phyloP scores from a whole-genome alignment of 2,888 invertebrate genomes.

The Agapostemon virescens region DNA sequence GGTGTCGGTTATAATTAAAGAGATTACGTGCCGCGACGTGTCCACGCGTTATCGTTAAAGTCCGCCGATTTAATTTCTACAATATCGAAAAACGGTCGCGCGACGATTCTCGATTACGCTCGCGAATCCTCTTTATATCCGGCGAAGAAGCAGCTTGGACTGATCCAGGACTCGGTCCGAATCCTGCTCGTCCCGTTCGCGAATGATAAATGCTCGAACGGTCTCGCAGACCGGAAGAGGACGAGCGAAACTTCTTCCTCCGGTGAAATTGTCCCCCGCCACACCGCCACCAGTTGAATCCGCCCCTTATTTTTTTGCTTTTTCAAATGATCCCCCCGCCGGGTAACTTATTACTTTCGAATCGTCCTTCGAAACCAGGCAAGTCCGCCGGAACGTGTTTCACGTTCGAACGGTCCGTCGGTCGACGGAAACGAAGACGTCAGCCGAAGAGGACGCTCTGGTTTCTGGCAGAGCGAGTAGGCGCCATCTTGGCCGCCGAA shows the following conservation, averaged over 20 bases:
- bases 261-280: background rate
- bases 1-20: slow-evolving; percentile 52
- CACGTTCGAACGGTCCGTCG: background rate
- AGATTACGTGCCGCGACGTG: slow-evolving; percentile 39
- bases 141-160: background rate
- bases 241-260: slow-evolving; percentile 13
- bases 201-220: slow-evolving; percentile 15
- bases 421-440: background rate
- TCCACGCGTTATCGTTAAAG: slow-evolving; percentile 51
- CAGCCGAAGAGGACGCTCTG: background rate
- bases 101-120: slow-evolving; percentile 36
- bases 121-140: background rate
- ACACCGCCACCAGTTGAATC: slow-evolving; percentile 14
- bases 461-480: background rate
- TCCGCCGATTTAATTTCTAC: slow-evolving; percentile 60
- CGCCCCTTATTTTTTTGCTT: background rate
- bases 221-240: background rate
- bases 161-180: background rate
- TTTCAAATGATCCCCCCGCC: background rate
- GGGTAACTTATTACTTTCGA: background rate
- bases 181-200: background rate
- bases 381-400: background rate
- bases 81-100: slow-evolving; percentile 47
- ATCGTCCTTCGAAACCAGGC: background rate
- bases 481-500: slow-evolving; percentile 12